Conservation (phyloP, 1,140 invertebrate genomes). For the Solenopsis invicta region DNA sequence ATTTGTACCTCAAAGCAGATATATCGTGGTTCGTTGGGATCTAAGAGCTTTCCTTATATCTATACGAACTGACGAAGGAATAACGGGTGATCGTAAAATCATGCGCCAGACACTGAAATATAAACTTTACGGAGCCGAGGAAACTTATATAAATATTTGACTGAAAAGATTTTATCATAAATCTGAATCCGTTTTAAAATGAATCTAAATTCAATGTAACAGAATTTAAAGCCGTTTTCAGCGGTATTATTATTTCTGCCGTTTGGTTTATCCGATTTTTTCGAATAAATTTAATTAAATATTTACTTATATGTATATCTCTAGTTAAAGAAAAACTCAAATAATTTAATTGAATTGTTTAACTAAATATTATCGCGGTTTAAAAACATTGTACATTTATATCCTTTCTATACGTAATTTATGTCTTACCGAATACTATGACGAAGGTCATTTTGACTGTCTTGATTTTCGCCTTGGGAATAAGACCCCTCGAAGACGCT, state of each 20-base stretch:
- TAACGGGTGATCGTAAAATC: neutral
- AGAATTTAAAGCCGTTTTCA: neutral
- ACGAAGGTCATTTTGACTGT: constrained; percentile 99
- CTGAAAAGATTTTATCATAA: neutral
- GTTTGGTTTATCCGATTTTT: neutral
- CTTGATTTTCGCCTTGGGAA: constrained; percentile 97
- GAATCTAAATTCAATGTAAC: neutral
- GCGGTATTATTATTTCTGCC: neutral
- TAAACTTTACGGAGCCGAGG: constrained; percentile 9
- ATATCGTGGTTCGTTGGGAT: neutral
- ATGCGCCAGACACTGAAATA: neutral
- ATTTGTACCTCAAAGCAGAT: neutral
- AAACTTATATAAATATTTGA: constrained; percentile 32
- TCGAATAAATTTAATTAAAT: neutral
- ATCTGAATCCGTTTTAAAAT: neutral
- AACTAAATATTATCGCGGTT: neutral
- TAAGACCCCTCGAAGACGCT: constrained; percentile 94
- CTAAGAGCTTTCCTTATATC: constrained; percentile 1
- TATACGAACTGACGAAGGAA: neutral
- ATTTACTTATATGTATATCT: neutral
- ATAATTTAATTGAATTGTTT: neutral
- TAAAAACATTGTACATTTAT: neutral
- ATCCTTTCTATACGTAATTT: neutral
- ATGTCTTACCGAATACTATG: constrained; percentile 95
- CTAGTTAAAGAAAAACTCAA: neutral